Percentiles rank a stretch among this genome's conserved stretches.
phyloP scores from a whole-genome alignment of 2,888 invertebrate species.

The Cheiracanthium punctorium region DNA sequence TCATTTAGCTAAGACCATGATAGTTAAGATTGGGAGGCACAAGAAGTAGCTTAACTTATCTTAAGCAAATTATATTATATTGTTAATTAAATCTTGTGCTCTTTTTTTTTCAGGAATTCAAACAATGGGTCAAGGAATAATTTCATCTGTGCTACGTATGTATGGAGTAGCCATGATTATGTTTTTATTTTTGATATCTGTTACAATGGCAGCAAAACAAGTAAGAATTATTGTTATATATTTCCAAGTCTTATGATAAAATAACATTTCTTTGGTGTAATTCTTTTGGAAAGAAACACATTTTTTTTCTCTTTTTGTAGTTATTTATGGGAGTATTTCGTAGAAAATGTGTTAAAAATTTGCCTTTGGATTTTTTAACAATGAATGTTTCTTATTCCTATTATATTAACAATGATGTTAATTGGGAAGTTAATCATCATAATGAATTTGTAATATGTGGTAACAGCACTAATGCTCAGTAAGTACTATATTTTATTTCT shows the following conservation, averaged over 20 bases:
- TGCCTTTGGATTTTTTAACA: slow-evolving; percentile 1
- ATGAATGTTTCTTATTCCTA: slow-evolving; percentile 20
- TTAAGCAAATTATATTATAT: too few relatives aligned
- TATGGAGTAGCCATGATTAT: slow-evolving; percentile 30
- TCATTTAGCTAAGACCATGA: too few relatives aligned
- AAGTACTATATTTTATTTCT: too few relatives aligned
- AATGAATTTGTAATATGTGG: slow-evolving; percentile 30
- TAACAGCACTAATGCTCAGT: slow-evolving; percentile 45
- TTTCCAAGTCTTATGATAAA: too few relatives aligned
- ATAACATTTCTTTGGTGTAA: too few relatives aligned
- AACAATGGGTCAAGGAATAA: slow-evolving; percentile 31
- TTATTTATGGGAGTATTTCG: slow-evolving; percentile 35
- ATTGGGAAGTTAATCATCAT: slow-evolving; percentile 28
- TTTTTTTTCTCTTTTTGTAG: slow-evolving; percentile 22
- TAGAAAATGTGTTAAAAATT: slow-evolving; percentile 46
- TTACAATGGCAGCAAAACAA: slow-evolving; percentile 40
- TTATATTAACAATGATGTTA: slow-evolving; percentile 24
- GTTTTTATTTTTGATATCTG: slow-evolving; percentile 31
- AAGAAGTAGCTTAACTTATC: too few relatives aligned
- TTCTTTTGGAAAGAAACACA: too few relatives aligned
- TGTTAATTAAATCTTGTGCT: too few relatives aligned
- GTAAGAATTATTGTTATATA: slow-evolving; percentile 12
- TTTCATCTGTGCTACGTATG: slow-evolving; percentile 39
- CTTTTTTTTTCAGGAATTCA: slow-evolving; percentile 42
- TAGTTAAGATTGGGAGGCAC: too few relatives aligned